Percentiles rank a stretch among this genome's conserved stretches.
These are phyloP conservation scores for Adelosebastes latens DNA, from an alignment of 2,797 vertebrate species.

Conservation along the genomic window DNA sequence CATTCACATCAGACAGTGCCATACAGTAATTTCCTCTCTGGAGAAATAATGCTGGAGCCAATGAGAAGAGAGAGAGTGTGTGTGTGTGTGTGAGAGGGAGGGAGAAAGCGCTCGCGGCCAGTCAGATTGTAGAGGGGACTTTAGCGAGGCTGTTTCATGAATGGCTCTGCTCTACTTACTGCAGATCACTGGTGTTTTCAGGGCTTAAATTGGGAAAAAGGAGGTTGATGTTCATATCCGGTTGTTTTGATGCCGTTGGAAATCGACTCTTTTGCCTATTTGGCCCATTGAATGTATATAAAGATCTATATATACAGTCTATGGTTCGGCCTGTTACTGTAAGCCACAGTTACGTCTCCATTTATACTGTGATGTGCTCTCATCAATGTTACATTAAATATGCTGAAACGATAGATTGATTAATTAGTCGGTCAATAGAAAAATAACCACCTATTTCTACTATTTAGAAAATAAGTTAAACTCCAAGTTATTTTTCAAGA, in stretches of 20 bases:
- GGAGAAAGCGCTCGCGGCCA: neutral
- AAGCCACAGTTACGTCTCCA: neutral
- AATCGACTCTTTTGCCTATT: neutral
- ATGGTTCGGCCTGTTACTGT: neutral
- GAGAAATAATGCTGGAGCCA: constrained; percentile 38
- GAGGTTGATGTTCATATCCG: constrained; percentile 17
- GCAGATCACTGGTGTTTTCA: constrained; percentile 33
- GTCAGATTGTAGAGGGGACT: constrained; percentile 21
- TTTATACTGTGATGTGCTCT: neutral
- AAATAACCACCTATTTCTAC: neutral
- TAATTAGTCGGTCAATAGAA: neutral
- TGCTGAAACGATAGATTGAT: neutral
- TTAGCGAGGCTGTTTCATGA: constrained; percentile 34
- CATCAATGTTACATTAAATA: neutral
- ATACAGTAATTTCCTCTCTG: constrained; percentile 55
- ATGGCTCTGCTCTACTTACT: constrained; percentile 47
- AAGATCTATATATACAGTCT: neutral
- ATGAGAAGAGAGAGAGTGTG: constrained; percentile 5
- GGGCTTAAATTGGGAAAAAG: constrained; percentile 14
- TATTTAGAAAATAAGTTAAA: neutral
- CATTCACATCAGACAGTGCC: constrained; percentile 53
- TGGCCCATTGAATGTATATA: neutral
- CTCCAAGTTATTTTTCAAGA: neutral
- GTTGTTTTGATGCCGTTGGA: constrained; percentile 3
- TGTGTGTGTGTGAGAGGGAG: neutral